phyloP scores from a whole-genome alignment of 1,140 invertebrate genomes.

The Drosophila lacertosa region DNA sequence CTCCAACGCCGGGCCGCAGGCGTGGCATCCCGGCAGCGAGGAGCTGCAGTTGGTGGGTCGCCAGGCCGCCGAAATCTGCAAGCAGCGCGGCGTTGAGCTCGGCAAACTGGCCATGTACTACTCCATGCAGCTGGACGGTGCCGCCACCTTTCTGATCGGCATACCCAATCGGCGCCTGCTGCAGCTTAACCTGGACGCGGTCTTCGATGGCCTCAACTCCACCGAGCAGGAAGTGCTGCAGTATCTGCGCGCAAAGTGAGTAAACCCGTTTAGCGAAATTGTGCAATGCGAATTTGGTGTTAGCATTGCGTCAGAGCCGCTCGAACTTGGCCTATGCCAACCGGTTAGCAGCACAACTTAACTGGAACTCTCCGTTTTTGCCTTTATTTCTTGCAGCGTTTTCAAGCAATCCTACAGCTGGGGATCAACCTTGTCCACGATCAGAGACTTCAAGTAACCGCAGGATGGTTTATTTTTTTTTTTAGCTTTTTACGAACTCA shows the following conservation, averaged over 20 bases:
- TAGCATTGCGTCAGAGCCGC: slow-evolving; percentile 65
- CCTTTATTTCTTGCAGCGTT: slow-evolving; percentile 53
- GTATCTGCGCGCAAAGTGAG: slow-evolving; percentile 87
- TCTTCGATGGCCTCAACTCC: slow-evolving; percentile 86
- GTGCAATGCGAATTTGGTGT: slow-evolving; percentile 66
- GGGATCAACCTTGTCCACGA: slow-evolving; percentile 69
- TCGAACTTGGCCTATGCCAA: slow-evolving; percentile 68
- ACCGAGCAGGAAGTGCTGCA: slow-evolving; percentile 86
- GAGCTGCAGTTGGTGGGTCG: slow-evolving; percentile 88
- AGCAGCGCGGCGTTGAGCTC: slow-evolving; percentile 88
- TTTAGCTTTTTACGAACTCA: background rate
- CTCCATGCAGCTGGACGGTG: slow-evolving; percentile 85
- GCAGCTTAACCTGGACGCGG: slow-evolving; percentile 87
- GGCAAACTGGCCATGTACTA: slow-evolving; percentile 90
- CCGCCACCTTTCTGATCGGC: slow-evolving; percentile 88
- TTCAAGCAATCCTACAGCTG: slow-evolving; percentile 80
- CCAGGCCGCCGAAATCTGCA: slow-evolving; percentile 87
- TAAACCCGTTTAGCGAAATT: slow-evolving; percentile 53
- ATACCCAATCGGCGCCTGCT: slow-evolving; percentile 88
- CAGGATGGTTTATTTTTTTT: background rate
- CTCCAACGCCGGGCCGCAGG: slow-evolving; percentile 89
- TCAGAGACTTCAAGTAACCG: slow-evolving; percentile 21
- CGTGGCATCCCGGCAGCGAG: slow-evolving; percentile 93
- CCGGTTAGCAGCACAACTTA: slow-evolving; percentile 31
- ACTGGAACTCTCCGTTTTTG: slow-evolving; percentile 13